Evolutionary conservation across 2,888 invertebrate species (phyloP).

Genomic region (Helleia helle): DNA sequence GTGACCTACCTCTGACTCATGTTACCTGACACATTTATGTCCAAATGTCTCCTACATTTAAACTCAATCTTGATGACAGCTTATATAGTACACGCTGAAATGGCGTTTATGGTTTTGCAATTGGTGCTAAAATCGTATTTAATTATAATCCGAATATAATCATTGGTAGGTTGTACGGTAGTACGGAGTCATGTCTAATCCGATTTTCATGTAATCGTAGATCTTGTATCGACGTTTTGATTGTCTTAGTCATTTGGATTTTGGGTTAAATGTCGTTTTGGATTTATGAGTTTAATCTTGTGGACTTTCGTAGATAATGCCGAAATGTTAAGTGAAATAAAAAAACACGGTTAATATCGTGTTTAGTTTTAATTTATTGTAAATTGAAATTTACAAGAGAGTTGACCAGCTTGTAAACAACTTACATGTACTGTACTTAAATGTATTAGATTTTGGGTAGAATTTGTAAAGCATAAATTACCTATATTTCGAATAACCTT

Average conservation of each 20-base stretch:
- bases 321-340: too few species aligned
- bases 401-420: too few species aligned
- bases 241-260: constrained; percentile 3
- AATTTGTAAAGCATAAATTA: too few species aligned
- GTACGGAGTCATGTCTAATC: constrained; percentile 8
- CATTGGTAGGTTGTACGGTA: background rate
- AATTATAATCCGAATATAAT: background rate
- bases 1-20: constrained; percentile 4
- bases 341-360: too few species aligned
- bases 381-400: too few species aligned
- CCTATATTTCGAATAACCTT: too few species aligned
- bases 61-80: background rate
- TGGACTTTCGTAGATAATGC: too few species aligned
- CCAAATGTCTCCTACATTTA: constrained; percentile 1
- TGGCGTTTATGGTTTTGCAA: background rate
- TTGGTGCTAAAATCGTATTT: background rate
- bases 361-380: too few species aligned
- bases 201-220: constrained; percentile 9
- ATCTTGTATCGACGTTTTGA: constrained; percentile 3
- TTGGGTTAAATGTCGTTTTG: background rate
- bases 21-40: background rate
- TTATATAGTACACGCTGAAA: constrained; percentile 1
- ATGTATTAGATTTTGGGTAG: too few species aligned
- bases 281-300: too few species aligned
- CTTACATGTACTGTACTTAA: too few species aligned